Evolutionary conservation across 2,888 invertebrate species (phyloP).

Genomic region (Microctonus hyperodae): DNA sequence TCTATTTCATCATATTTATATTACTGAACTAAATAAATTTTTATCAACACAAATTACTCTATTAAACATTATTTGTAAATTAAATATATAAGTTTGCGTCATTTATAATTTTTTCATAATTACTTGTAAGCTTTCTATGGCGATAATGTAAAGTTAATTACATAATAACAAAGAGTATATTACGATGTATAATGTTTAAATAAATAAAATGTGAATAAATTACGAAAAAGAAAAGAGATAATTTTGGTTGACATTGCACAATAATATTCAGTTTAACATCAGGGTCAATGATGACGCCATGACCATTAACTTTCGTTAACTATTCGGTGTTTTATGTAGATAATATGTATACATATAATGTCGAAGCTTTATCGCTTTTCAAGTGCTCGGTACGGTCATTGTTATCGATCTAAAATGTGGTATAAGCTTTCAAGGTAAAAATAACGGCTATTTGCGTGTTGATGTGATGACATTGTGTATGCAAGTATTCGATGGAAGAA

Average conservation of each 20-base stretch:
- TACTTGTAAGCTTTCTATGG: background rate
- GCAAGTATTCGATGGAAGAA: background rate
- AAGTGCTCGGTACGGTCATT: slow-evolving; percentile 30
- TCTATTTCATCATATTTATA: background rate
- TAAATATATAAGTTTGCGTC: too few relatives aligned
- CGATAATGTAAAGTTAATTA: background rate
- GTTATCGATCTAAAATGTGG: slow-evolving; percentile 47
- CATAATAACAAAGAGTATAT: too few relatives aligned
- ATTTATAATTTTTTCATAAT: background rate
- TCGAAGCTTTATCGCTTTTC: slow-evolving; percentile 7
- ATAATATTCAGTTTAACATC: background rate
- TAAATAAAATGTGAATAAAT: background rate
- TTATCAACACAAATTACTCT: too few relatives aligned
- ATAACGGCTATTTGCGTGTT: slow-evolving; percentile 52
- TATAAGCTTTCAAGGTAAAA: slow-evolving; percentile 43
- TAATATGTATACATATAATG: background rate
- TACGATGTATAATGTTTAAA: background rate
- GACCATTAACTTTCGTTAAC: background rate
- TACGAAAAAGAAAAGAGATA: background rate
- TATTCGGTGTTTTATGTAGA: background rate
- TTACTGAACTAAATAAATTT: too few relatives aligned
- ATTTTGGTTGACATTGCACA: background rate
- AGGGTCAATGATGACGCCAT: slow-evolving; percentile 1
- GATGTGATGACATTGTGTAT: slow-evolving; percentile 45
- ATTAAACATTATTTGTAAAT: background rate